Conservation (phyloP, 2,888 invertebrate species). For the Hyppa rectilinea region DNA sequence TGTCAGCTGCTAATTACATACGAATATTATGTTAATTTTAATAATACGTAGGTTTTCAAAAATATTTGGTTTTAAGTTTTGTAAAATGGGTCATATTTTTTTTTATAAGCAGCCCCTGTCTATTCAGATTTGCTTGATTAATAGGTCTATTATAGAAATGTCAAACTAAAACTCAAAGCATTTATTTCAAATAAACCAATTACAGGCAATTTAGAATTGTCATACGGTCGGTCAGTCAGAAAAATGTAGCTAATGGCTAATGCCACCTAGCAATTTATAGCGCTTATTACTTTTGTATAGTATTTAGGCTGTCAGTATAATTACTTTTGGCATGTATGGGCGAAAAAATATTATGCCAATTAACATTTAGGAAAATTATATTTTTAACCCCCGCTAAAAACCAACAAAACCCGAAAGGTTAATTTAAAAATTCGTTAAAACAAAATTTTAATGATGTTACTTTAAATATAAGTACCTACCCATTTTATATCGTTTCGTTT, state of each 20-base stretch:
- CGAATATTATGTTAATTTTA: conserved; percentile 19
- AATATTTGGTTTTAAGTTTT: too few species aligned
- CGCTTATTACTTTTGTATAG: not conserved
- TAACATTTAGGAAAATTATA: not conserved
- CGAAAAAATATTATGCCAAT: not conserved
- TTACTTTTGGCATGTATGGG: not conserved
- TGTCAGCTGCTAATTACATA: conserved; percentile 35
- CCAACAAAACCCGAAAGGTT: conserved; percentile 14
- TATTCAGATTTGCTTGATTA: not conserved
- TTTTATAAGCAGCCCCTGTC: too few species aligned
- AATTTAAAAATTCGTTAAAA: conserved; percentile 25
- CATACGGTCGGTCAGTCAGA: too few species aligned
- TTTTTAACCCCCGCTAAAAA: not conserved
- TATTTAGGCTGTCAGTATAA: not conserved
- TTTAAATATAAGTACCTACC: conserved; percentile 4
- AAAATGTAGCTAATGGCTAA: too few species aligned
- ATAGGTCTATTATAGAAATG: not conserved
- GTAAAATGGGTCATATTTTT: too few species aligned
- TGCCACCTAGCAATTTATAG: not conserved
- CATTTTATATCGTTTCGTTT: conserved; percentile 39
- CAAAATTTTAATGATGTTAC: conserved; percentile 20
- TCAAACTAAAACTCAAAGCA: too few species aligned
- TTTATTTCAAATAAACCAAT: too few species aligned
- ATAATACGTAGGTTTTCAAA: not conserved
- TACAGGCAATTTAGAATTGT: too few species aligned